Base-by-base conservation (phyloP, 2,888 invertebrate species). In the Lomographa bimaculata region DNA sequence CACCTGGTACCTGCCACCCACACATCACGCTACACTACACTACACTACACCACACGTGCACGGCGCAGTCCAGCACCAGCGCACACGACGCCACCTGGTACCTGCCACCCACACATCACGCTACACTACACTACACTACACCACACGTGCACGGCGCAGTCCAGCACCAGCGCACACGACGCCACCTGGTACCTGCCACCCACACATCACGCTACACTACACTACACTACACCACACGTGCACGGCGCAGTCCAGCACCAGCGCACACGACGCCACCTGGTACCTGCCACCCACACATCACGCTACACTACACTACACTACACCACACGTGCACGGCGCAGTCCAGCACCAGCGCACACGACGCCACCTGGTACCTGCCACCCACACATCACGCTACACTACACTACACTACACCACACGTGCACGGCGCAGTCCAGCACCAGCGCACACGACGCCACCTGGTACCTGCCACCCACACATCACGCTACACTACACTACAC, bases 31-130 rank as follows among this genome's bases (percentile, higher is more conserved):
- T n/a, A n/a, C n/a, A n/a, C n/a, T n/a, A n/a, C n/a, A n/a, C n/a
- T n/a, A n/a, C n/a, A n/a, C n/a, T n/a, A n/a, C n/a, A n/a, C 99
- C 99, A 99, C 48, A 99, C 94, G 84, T 98, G 97, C 51, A 99
- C 95, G 53, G 95, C 96, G 67, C 96, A 97, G 85, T 99, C 99
- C 46, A 98, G 94, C 23, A 98, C 96, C 14, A 98, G 89, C 4
- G 98, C 96, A 68, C 97, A 97, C 67, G 97, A 97, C n/a, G 97
- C 96, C 60, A 98, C 96, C 68, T 98, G 98, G 79, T 92, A 84
- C 44, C 91, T 91, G 57, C 8, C 1, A n/a, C 20, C 4, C 11
- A 20, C 8, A 17, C n/a, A 10, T 1, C n/a, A n/a, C n/a, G n/a
- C n/a, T n/a, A n/a, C n/a, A n/a, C n/a, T n/a, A n/a, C n/a, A n/a